These are phyloP conservation scores for Theretra japonica DNA, from an alignment of 2,888 invertebrate species.

Conservation along the genomic window DNA sequence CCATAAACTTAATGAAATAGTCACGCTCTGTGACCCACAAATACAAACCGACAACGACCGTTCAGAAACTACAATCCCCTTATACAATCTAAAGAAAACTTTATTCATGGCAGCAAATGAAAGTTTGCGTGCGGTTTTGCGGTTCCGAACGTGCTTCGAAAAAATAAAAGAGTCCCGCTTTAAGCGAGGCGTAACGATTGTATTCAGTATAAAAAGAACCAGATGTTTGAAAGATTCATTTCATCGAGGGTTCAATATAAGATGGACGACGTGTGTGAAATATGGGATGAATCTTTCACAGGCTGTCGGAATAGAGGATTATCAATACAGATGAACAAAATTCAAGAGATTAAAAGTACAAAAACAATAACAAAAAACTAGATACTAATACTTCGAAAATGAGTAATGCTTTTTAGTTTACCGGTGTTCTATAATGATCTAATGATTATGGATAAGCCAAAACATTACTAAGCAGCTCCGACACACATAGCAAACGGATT, in stretches of 20 bases:
- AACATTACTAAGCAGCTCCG: background rate
- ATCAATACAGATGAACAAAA: background rate
- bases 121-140: slow-evolving; percentile 22
- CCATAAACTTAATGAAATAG: slow-evolving; percentile 31
- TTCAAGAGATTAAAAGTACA: background rate
- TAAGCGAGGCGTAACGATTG: slow-evolving; percentile 17
- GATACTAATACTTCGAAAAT: no score
- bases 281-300: slow-evolving; percentile 22
- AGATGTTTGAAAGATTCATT: background rate
- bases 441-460: background rate
- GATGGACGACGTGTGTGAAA: slow-evolving; percentile 20
- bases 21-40: slow-evolving; percentile 28
- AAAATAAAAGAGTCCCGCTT: slow-evolving; percentile 21
- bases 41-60: slow-evolving; percentile 26
- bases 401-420: no score
- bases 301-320: slow-evolving; percentile 16
- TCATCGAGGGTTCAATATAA: background rate
- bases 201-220: background rate
- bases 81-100: slow-evolving; percentile 19
- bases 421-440: background rate
- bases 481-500: background rate
- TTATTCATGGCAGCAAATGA: background rate
- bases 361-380: background rate
- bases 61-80: slow-evolving; percentile 11
- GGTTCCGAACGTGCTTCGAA: slow-evolving; percentile 28